Conservation (phyloP, 1,140 invertebrate genomes). For the Melanaphis sacchari region DNA sequence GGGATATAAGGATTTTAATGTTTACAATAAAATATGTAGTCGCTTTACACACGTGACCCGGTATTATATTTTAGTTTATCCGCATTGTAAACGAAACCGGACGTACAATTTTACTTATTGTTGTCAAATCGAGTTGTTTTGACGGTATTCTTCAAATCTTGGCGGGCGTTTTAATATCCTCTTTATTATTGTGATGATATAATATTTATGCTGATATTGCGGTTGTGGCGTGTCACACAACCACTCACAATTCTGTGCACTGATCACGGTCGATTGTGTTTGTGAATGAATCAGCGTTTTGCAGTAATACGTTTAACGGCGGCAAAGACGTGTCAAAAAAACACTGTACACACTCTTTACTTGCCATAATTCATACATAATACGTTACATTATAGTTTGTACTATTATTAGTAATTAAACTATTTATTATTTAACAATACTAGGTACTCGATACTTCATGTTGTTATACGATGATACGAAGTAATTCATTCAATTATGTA, state of each 20-base stretch:
- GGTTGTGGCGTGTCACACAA: neutral
- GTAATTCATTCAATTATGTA: no score
- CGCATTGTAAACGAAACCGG: neutral
- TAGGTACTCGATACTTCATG: no score
- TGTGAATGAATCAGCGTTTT: neutral
- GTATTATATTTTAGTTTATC: neutral
- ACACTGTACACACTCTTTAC: neutral
- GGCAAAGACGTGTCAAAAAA: neutral
- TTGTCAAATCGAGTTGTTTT: neutral
- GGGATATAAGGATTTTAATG: neutral
- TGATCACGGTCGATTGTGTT: neutral
- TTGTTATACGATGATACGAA: no score
- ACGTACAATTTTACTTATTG: neutral
- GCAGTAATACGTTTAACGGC: neutral
- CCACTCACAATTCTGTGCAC: neutral
- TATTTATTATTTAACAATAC: no score
- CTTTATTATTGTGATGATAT: neutral
- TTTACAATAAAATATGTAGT: neutral
- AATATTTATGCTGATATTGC: neutral
- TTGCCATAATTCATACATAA: neutral
- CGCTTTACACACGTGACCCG: neutral
- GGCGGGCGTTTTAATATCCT: no score
- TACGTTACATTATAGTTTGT: no score
- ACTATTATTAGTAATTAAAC: no score
- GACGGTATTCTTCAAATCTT: neutral